These are phyloP conservation scores for Heteromurus nitidus DNA, from an alignment of 2,888 invertebrate genomes.

Conservation along the genomic window DNA sequence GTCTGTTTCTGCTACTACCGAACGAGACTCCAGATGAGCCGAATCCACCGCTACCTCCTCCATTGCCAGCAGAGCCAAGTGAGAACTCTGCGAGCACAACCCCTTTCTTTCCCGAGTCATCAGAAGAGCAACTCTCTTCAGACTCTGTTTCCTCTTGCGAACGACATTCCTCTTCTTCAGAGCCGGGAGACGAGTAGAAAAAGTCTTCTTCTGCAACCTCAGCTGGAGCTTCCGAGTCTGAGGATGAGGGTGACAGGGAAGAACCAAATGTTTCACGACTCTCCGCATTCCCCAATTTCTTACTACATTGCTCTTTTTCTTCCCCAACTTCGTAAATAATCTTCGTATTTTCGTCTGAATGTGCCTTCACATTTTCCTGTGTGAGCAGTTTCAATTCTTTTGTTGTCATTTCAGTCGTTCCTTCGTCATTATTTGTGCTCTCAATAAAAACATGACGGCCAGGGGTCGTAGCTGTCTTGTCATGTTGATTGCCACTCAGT, in stretches of 20 bases:
- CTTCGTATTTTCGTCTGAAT: constrained; percentile 54
- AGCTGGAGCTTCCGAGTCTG: constrained; percentile 68
- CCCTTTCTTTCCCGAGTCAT: constrained; percentile 70
- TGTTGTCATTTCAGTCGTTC: constrained; percentile 55
- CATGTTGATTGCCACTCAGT: constrained; percentile 29
- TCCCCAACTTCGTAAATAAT: constrained; percentile 53
- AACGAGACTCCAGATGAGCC: constrained; percentile 59
- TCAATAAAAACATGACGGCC: constrained; percentile 50
- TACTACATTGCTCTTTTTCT: constrained; percentile 50
- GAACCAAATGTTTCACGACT: constrained; percentile 69
- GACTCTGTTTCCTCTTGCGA: constrained; percentile 57
- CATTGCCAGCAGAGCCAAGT: constrained; percentile 61
- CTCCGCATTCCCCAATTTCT: constrained; percentile 65
- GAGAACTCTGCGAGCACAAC: constrained; percentile 73
- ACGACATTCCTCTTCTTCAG: constrained; percentile 66
- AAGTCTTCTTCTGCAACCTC: constrained; percentile 74
- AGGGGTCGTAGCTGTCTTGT: constrained; percentile 35
- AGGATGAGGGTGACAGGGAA: constrained; percentile 69
- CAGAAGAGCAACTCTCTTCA: constrained; percentile 65
- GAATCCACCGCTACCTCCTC: constrained; percentile 20
- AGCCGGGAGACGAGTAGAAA: constrained; percentile 72
- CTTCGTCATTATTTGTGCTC: constrained; percentile 56
- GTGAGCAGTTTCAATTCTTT: constrained; percentile 59
- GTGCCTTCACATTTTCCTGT: constrained; percentile 63
- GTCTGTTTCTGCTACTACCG: constrained; percentile 66